phyloP scores from a whole-genome alignment of 2,797 vertebrate species.

The Neostethus bicornis region DNA sequence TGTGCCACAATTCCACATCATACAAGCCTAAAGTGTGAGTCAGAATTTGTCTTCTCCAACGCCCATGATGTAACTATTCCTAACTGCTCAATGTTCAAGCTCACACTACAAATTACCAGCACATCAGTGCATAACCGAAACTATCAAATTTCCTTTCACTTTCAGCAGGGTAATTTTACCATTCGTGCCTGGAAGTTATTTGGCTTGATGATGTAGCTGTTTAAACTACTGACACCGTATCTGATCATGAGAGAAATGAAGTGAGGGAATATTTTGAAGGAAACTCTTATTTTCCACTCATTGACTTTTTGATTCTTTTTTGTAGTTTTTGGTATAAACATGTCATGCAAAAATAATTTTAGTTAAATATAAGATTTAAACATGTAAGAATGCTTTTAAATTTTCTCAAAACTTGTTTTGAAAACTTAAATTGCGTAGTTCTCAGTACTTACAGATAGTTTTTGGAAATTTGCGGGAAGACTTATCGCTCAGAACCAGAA shows the following conservation, averaged over 20 bases:
- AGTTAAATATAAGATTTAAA: constrained; percentile 29
- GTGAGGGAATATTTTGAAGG: constrained; percentile 45
- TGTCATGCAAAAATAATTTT: constrained; percentile 48
- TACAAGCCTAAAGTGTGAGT: constrained; percentile 58
- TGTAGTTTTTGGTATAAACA: constrained; percentile 40
- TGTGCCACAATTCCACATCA: constrained; percentile 75
- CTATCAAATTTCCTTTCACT: constrained; percentile 47
- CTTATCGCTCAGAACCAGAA: no score
- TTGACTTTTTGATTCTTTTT: constrained; percentile 37
- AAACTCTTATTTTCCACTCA: constrained; percentile 43
- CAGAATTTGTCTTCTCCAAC: constrained; percentile 53
- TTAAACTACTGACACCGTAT: constrained; percentile 53
- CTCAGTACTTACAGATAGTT: not conserved
- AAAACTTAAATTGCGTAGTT: not conserved
- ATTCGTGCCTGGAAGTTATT: constrained; percentile 59
- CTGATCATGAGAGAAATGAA: constrained; percentile 49
- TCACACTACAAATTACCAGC: constrained; percentile 63
- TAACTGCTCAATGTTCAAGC: constrained; percentile 55
- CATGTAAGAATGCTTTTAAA: constrained; percentile 10
- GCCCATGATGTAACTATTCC: constrained; percentile 62
- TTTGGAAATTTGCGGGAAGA: no score
- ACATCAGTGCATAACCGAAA: constrained; percentile 52
- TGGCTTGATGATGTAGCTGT: constrained; percentile 52
- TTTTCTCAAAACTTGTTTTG: not conserved
- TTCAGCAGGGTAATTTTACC: constrained; percentile 50